phyloP scores from a whole-genome alignment of 2,888 invertebrate genomes.

The Invenusta paracnida region DNA sequence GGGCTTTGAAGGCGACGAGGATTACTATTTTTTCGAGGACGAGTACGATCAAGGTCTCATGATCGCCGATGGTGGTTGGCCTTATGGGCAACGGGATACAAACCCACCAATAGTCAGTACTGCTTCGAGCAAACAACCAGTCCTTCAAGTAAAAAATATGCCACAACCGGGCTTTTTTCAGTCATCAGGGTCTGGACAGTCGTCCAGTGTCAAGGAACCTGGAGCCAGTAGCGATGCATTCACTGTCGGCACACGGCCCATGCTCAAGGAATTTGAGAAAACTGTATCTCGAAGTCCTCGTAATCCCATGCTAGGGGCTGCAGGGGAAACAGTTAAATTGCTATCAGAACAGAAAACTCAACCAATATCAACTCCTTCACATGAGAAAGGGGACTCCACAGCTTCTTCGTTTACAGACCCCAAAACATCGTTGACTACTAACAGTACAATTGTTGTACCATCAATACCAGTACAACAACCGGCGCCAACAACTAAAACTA shows the following conservation, averaged over 20 bases:
- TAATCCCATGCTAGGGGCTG: not conserved
- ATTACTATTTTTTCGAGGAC: constrained; percentile 11
- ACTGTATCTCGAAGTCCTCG: constrained; percentile 4
- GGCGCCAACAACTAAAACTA: not conserved
- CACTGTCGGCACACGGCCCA: not conserved
- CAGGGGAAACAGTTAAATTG: not conserved
- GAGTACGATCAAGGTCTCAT: not conserved
- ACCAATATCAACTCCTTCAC: constrained; percentile 1
- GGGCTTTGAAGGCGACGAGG: not conserved
- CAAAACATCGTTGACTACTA: not conserved
- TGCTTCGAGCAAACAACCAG: too few relatives aligned
- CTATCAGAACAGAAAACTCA: not conserved
- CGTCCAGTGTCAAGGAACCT: not conserved
- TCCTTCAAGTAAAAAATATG: not conserved
- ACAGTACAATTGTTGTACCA: not conserved
- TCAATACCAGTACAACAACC: not conserved
- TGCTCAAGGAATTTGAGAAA: constrained; percentile 7
- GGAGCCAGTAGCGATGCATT: not conserved
- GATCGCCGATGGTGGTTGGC: not conserved
- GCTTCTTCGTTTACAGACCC: not conserved
- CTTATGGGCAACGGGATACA: not conserved
- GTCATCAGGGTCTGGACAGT: not conserved
- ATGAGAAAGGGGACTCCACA: not conserved
- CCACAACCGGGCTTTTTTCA: constrained; percentile 15
- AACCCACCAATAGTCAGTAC: not conserved